Percentiles rank a stretch among this genome's conserved stretches.
Conservation (phyloP, 2,888 invertebrate genomes). For the Sialis fuliginosa region DNA sequence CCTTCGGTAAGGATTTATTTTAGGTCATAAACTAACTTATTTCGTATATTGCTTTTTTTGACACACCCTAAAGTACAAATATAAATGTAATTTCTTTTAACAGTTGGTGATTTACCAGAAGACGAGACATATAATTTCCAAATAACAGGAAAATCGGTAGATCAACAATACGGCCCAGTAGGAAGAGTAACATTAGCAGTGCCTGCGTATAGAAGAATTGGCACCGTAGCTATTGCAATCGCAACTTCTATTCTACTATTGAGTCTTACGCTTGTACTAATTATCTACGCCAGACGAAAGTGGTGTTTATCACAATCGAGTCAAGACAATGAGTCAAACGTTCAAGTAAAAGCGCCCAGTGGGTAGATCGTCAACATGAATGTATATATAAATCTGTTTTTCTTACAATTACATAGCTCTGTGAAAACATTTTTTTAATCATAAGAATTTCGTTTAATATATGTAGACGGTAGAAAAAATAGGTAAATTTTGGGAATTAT, state of each 20-base stretch:
- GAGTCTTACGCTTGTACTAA: conserved; percentile 41
- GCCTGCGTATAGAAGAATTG: conserved; percentile 51
- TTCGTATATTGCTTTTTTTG: background rate
- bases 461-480: too few species aligned
- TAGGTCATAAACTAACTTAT: too few species aligned
- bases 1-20: too few species aligned
- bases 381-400: too few species aligned
- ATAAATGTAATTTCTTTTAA: conserved; percentile 12
- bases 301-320: conserved; percentile 19
- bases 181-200: conserved; percentile 44
- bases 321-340: background rate
- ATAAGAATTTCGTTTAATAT: too few species aligned
- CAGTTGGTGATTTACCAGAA: conserved; percentile 52
- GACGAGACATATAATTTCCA: conserved; percentile 57
- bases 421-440: too few species aligned
- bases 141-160: conserved; percentile 44
- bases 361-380: too few species aligned
- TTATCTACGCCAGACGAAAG: conserved; percentile 33
- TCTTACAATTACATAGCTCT: too few species aligned
- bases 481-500: too few species aligned
- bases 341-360: too few species aligned
- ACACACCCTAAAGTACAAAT: background rate
- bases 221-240: conserved; percentile 52
- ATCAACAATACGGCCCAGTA: conserved; percentile 41
- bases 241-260: conserved; percentile 51